These are phyloP conservation scores for Xenus cinereus DNA, from an alignment of 2,113 vertebrate genomes.

Conservation along the genomic window DNA sequence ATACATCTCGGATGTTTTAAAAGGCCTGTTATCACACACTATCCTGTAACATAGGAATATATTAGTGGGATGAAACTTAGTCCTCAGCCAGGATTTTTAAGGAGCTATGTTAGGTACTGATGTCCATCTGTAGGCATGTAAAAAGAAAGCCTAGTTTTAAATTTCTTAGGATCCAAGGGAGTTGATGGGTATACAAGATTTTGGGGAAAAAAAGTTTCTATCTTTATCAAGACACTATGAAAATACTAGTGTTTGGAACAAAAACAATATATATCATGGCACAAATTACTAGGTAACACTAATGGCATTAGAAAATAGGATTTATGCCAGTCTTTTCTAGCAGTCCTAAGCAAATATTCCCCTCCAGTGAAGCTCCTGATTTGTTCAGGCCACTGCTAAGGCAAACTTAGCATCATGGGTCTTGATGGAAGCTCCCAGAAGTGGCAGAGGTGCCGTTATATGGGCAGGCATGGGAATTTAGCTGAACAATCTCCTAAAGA, in stretches of 20 bases:
- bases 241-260: background rate
- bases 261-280: background rate
- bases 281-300: background rate
- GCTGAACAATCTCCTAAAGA: background rate
- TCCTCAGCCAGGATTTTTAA: conserved; percentile 9
- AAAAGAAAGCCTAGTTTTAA: background rate
- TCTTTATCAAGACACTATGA: background rate
- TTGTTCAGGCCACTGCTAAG: background rate
- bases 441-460: background rate
- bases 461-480: background rate
- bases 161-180: background rate
- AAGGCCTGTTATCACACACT: conserved; percentile 8
- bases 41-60: background rate
- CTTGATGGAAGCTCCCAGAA: background rate
- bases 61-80: conserved; percentile 27
- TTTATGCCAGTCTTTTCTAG: background rate
- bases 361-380: background rate
- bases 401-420: background rate
- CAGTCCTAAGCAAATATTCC: background rate
- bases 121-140: background rate
- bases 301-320: background rate
- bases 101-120: background rate
- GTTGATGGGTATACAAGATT: background rate
- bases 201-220: background rate
- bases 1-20: background rate